These are phyloP conservation scores for Dermatophagoides farinae DNA, from an alignment of 1,140 invertebrate species.

Conservation along the genomic window DNA sequence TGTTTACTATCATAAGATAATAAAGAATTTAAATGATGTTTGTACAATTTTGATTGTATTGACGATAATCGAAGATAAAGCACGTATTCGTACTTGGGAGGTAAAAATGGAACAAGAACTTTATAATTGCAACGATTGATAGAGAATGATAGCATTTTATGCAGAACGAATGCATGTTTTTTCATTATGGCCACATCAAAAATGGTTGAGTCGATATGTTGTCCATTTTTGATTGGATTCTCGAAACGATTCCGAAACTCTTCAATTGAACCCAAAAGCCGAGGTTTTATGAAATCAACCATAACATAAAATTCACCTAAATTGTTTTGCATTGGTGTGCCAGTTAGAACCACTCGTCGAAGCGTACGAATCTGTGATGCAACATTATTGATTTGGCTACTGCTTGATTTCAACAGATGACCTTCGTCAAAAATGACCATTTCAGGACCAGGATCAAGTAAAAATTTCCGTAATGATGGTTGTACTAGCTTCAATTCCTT, in stretches of 20 bases:
- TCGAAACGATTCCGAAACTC: slow-evolving; percentile 78
- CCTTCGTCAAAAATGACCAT: slow-evolving; percentile 77
- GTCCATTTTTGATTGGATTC: slow-evolving; percentile 65
- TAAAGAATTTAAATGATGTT: slow-evolving; percentile 1
- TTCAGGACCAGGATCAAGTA: slow-evolving; percentile 23
- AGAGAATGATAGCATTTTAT: slow-evolving; percentile 69
- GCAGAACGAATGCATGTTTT: slow-evolving; percentile 67
- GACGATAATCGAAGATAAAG: slow-evolving; percentile 63
- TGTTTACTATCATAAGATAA: too few species aligned
- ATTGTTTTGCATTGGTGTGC: slow-evolving; percentile 92
- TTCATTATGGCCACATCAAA: slow-evolving; percentile 71
- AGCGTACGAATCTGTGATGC: slow-evolving; percentile 67
- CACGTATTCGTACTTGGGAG: slow-evolving; percentile 78
- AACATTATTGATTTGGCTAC: slow-evolving; percentile 61
- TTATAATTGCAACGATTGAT: slow-evolving; percentile 75
- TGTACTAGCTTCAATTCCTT: slow-evolving; percentile 52
- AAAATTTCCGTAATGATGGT: too few species aligned
- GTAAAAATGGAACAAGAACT: slow-evolving; percentile 61
- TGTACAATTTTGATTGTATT: slow-evolving; percentile 50
- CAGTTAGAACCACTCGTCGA: slow-evolving; percentile 69
- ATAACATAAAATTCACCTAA: slow-evolving; percentile 84
- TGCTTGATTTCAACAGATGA: slow-evolving; percentile 72
- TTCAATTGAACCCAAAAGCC: slow-evolving; percentile 63
- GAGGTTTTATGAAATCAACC: slow-evolving; percentile 86
- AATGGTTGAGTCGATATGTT: slow-evolving; percentile 75